Base-by-base conservation (phyloP, 1,140 invertebrate species). In the Aphaenogaster floridana region DNA sequence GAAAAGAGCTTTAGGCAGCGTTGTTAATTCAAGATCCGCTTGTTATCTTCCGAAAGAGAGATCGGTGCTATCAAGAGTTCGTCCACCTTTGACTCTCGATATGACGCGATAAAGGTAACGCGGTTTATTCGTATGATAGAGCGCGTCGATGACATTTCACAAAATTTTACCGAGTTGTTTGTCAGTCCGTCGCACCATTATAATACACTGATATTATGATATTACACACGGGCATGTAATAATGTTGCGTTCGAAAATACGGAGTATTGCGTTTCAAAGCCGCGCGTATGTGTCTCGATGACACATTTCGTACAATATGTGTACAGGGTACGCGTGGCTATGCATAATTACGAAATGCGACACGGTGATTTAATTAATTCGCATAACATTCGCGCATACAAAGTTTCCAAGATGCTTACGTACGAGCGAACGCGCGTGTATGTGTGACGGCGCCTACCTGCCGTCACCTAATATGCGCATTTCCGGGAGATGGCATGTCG, bases 361-460 rank as follows among this genome's bases (percentile, higher is more conserved):
- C 54, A 45, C 79, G 42, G 68, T 42, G 69, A 61, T 84, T 84
- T 84, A 84, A 84, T 84, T 84, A 74, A 74, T 61, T 84, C 79
- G 50, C 39, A 28, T 36, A 57, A 17, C 34, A 52, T 66, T 36
- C 79, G 69, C 69, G 45, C 54, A 3, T 57, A n/a, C 64, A 28
- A 83, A 83, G 66, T 83, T 83, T 57, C 78, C 54, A 83, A 83
- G 80, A 84, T 61, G 42, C 59, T 50, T 36, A 36, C n/a, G 28
- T 42, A 11, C 80, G 64, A 15, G 34, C 17, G 61, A 59, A 21
- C 36, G 2, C 1, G 34, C 34, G 17, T 9, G 54, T 34, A 4
- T 15, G 17, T 8, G 6, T 45, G 15, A 39, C 42, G 15, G 28
- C 42, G 77, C n/a, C n/a, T 77, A 50, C 34, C n/a, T 61, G 74